Evolutionary conservation across 2,797 vertebrate genomes (phyloP).

Genomic region (Tamandua tetradactyla): DNA sequence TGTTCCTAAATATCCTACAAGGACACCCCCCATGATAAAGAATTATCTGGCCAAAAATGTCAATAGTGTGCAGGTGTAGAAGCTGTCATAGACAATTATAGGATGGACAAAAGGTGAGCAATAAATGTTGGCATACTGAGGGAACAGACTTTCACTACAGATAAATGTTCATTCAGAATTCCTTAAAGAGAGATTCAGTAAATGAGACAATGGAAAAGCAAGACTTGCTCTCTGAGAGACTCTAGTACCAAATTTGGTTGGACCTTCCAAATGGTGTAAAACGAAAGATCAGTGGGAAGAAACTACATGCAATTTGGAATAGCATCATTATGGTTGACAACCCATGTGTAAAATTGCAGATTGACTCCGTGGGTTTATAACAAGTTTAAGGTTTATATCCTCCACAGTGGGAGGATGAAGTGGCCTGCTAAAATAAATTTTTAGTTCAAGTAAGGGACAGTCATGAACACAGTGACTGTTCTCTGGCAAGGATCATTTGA

Average conservation of each 20-base stretch:
- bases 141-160: neutral
- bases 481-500: neutral
- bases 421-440: accelerated
- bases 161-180: neutral
- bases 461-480: neutral
- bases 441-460: neutral
- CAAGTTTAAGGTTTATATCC: neutral
- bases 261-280: neutral
- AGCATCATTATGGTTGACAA: too few relatives aligned
- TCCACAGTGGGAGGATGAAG: neutral
- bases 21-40: neutral
- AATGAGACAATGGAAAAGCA: neutral
- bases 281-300: neutral
- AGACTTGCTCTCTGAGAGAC: neutral
- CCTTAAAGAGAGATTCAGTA: neutral
- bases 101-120: accelerated
- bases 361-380: neutral
- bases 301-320: accelerated
- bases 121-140: accelerated
- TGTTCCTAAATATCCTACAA: too few relatives aligned
- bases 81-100: neutral
- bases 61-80: neutral
- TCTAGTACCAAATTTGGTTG: accelerated
- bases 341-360: neutral
- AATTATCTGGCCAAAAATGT: neutral